Conservation (phyloP, 2,113 vertebrate genomes). For the Festucalex cinctus region DNA sequence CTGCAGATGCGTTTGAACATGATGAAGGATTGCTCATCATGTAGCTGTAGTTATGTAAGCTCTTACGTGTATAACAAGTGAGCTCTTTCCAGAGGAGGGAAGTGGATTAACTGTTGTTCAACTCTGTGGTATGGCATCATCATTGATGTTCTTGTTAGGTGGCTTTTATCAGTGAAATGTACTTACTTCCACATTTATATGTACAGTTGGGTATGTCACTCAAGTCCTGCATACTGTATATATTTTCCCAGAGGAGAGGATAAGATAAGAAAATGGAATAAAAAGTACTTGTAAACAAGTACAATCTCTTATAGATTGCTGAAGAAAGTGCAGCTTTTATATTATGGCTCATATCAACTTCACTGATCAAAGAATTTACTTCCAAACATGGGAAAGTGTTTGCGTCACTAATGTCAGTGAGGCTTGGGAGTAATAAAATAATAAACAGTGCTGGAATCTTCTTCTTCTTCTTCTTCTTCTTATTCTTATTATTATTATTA, state of each 20-base stretch:
- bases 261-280: not conserved
- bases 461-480: no score
- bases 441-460: not conserved
- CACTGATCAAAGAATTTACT: slow-evolving; percentile 6
- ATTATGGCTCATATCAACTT: slow-evolving; percentile 17
- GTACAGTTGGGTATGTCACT: no score
- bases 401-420: not conserved
- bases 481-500: no score
- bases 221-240: no score
- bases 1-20: slow-evolving; percentile 5
- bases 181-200: not conserved
- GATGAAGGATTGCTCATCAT: not conserved
- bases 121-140: not conserved
- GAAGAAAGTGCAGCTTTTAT: not conserved
- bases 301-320: not conserved
- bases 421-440: no score
- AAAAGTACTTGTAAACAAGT: not conserved
- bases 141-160: not conserved
- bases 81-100: not conserved
- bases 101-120: slow-evolving; percentile 1
- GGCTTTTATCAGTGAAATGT: not conserved
- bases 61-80: slow-evolving; percentile 10
- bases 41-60: slow-evolving; percentile 27
- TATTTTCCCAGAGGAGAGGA: no score
- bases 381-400: slow-evolving; percentile 2